Conservation (phyloP, 2,113 vertebrate species). For the Dipodomys merriami region DNA sequence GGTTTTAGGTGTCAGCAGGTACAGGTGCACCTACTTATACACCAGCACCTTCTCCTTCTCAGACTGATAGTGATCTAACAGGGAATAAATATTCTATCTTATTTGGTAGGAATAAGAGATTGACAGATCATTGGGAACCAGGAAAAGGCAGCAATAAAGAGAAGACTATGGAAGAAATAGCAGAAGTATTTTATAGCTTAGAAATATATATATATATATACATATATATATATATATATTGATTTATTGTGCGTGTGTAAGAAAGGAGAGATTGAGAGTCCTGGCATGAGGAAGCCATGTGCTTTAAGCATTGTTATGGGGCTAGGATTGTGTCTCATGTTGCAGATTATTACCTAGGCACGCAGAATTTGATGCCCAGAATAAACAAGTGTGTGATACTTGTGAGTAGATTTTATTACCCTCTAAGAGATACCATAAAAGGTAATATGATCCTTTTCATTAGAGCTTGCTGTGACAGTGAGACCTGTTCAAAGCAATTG, state of each 20-base stretch:
- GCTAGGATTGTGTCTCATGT: neutral
- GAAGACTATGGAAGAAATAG: neutral
- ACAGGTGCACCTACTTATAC: neutral
- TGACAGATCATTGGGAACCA: neutral
- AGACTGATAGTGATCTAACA: neutral
- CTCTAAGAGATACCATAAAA: neutral
- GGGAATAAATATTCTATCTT: slow-evolving; percentile 1
- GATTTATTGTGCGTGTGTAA: neutral
- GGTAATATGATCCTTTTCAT: slow-evolving; percentile 2
- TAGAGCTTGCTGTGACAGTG: slow-evolving; percentile 18
- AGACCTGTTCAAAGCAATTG: neutral
- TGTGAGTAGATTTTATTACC: neutral
- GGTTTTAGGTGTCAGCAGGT: neutral
- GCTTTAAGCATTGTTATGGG: neutral
- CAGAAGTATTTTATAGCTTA: neutral
- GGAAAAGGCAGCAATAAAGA: neutral
- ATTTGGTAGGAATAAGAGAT: neutral
- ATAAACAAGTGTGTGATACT: neutral
- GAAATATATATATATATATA: neutral
- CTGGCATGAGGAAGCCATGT: neutral
- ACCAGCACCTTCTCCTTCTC: neutral
- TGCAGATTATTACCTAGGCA: neutral
- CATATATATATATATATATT: neutral
- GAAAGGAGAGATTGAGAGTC: neutral
- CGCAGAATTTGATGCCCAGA: neutral